These are phyloP conservation scores for Pelagia noctiluca DNA, from an alignment of 30 jellyfish, hydroid and myxozoan genomes.

Conservation along the genomic window DNA sequence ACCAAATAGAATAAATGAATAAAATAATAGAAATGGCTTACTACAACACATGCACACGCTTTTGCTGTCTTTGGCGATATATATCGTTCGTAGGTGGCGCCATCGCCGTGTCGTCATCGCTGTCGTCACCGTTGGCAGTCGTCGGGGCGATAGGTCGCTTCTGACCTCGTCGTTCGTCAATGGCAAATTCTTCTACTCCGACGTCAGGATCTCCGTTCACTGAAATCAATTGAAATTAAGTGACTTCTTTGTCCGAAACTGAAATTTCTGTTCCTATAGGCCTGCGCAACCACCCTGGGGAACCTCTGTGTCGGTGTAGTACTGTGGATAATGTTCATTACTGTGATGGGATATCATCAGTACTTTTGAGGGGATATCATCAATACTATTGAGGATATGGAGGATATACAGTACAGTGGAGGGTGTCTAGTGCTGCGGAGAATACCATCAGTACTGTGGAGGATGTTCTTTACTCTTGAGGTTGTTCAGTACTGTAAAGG, in stretches of 20 bases:
- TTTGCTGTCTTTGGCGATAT: constrained; percentile 91
- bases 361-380: too few relatives aligned
- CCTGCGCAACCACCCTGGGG: not conserved
- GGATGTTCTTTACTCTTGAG: too few relatives aligned
- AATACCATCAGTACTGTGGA: too few relatives aligned
- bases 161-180: constrained; percentile 80
- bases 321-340: too few relatives aligned
- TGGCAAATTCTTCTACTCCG: constrained; percentile 15
- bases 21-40: not conserved
- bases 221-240: not conserved
- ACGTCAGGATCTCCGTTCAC: not conserved
- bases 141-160: constrained; percentile 65
- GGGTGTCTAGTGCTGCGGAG: too few relatives aligned
- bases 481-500: too few relatives aligned
- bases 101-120: constrained; percentile 89
- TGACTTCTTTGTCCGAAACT: constrained; percentile 2
- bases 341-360: too few relatives aligned
- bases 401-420: too few relatives aligned
- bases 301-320: too few relatives aligned
- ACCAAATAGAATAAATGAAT: not conserved
- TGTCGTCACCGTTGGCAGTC: constrained; percentile 82
- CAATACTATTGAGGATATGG: too few relatives aligned
- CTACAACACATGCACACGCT: constrained; percentile 76
- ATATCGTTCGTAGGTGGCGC: constrained; percentile 95
- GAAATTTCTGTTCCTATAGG: not conserved